Percentiles rank a stretch among this genome's conserved stretches.
Evolutionary conservation across 2,888 invertebrate genomes (phyloP).

Genomic region (Noctua janthe): DNA sequence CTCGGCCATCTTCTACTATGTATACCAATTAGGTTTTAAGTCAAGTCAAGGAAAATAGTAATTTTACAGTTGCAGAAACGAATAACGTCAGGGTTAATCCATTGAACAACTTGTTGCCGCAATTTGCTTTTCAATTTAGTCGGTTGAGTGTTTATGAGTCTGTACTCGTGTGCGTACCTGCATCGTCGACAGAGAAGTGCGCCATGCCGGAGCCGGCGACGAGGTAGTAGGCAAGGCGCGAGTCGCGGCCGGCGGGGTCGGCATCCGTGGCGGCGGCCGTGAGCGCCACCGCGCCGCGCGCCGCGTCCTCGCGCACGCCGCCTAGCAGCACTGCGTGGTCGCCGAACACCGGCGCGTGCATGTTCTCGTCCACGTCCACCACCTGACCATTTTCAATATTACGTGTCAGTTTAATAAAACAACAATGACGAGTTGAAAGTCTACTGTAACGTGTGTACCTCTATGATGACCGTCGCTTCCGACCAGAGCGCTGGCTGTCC

Average conservation of each 20-base stretch:
- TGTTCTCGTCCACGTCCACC: slow-evolving; percentile 98
- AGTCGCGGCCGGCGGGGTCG: slow-evolving; percentile 95
- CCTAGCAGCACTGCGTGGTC: slow-evolving; percentile 94
- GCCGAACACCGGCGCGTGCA: slow-evolving; percentile 95
- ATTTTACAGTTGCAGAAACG: no score
- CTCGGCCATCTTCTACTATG: no score
- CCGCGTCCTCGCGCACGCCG: slow-evolving; percentile 94
- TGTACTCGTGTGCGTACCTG: slow-evolving; percentile 90
- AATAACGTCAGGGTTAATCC: no score
- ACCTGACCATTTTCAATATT: slow-evolving; percentile 78
- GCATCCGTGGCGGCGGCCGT: slow-evolving; percentile 94
- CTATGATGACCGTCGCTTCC: slow-evolving; percentile 95
- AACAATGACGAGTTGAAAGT: neutral
- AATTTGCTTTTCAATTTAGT: no score
- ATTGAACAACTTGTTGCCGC: no score
- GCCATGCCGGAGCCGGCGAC: slow-evolving; percentile 97
- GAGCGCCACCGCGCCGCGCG: slow-evolving; percentile 94
- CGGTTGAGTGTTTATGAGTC: no score
- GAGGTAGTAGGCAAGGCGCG: slow-evolving; percentile 96
- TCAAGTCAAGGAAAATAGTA: no score
- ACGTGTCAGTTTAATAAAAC: neutral
- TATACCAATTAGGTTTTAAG: no score
- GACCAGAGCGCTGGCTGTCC: slow-evolving; percentile 95
- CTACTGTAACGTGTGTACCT: slow-evolving; percentile 76
- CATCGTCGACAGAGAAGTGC: slow-evolving; percentile 96